Conservation (phyloP, 1,140 invertebrate genomes). For the Cydia pomonella region DNA sequence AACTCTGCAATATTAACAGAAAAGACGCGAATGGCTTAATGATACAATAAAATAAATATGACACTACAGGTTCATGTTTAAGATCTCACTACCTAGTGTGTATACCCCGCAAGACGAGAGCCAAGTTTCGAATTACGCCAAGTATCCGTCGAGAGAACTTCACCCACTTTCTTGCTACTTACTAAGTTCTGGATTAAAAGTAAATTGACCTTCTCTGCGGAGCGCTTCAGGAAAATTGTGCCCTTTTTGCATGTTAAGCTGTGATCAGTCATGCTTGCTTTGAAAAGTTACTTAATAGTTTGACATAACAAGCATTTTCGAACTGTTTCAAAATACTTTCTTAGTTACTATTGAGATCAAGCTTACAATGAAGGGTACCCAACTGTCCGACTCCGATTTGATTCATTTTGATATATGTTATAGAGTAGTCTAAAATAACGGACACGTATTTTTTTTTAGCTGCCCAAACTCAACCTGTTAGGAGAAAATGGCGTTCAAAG, state of each 20-base stretch:
- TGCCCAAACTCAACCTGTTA: too few species aligned
- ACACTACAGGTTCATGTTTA: too few species aligned
- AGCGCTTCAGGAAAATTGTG: neutral
- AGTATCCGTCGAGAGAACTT: slow-evolving; percentile 18
- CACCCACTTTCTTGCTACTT: slow-evolving; percentile 3
- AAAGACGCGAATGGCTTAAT: too few species aligned
- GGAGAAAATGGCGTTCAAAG: too few species aligned
- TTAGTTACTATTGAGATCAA: neutral
- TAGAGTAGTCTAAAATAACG: too few species aligned
- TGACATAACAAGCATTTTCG: too few species aligned
- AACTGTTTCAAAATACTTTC: neutral
- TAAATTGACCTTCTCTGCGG: neutral
- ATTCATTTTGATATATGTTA: too few species aligned
- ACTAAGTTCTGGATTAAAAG: slow-evolving; percentile 4
- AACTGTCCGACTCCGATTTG: too few species aligned
- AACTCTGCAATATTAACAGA: too few species aligned
- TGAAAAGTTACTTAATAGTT: neutral
- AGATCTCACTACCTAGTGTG: neutral
- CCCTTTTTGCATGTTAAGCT: neutral
- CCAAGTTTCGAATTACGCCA: neutral
- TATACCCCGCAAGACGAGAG: neutral
- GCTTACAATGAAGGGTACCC: too few species aligned
- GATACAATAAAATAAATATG: too few species aligned
- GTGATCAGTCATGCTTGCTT: neutral
- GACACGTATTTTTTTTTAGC: too few species aligned